Conservation (phyloP, 2,113 vertebrate genomes). For the Oryzias curvinotus region DNA sequence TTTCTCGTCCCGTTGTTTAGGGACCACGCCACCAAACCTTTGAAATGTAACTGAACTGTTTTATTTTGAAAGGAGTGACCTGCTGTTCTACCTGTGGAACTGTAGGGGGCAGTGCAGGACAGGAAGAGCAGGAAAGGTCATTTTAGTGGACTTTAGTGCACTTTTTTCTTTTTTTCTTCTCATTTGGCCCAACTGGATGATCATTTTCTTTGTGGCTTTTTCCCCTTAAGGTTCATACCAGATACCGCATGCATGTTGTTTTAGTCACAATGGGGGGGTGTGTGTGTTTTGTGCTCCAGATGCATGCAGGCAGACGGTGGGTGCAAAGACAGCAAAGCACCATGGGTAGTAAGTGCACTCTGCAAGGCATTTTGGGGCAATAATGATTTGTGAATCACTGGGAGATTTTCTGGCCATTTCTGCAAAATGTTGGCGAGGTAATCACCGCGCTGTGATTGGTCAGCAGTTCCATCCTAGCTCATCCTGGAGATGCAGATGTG, state of each 20-base stretch:
- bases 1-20: too few relatives aligned
- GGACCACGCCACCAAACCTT: too few relatives aligned
- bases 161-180: not conserved
- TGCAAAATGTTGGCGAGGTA: conserved; percentile 53
- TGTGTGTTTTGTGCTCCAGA: conserved; percentile 20
- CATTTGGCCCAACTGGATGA: not conserved
- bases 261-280: too few relatives aligned
- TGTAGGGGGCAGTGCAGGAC: conserved; percentile 62
- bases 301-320: not conserved
- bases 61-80: too few relatives aligned
- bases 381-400: conserved; percentile 46
- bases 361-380: conserved; percentile 53
- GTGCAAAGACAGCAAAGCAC: conserved; percentile 19
- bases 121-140: not conserved
- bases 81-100: conserved; percentile 2
- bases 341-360: conserved; percentile 41
- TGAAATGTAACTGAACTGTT: too few relatives aligned
- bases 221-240: too few relatives aligned
- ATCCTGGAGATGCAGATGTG: conserved; percentile 50
- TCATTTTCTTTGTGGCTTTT: not conserved
- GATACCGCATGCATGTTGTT: too few relatives aligned
- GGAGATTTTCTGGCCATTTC: conserved; percentile 52
- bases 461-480: conserved; percentile 57
- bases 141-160: not conserved
- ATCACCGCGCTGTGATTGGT: conserved; percentile 53